Percentiles rank a stretch among this genome's conserved stretches.
Conservation (phyloP, 2,113 vertebrate species). For the Coptodon bakossiorum region DNA sequence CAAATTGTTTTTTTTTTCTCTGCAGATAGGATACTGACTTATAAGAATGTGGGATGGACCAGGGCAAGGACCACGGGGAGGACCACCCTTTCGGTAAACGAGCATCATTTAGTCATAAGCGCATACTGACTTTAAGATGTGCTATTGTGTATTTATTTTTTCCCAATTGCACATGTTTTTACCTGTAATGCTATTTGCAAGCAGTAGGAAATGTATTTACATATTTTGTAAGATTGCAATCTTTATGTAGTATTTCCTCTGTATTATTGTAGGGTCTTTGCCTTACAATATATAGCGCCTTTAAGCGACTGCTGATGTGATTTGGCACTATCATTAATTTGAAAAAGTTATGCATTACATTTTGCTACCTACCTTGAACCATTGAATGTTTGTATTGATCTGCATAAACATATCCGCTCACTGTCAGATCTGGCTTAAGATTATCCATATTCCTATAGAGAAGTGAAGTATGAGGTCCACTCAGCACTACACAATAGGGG, state of each 20-base stretch:
- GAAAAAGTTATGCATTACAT: neutral
- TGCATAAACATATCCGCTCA: neutral
- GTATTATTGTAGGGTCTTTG: neutral
- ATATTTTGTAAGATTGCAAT: neutral
- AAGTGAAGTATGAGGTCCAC: neutral
- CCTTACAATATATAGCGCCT: neutral
- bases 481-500: neutral
- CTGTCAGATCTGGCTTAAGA: neutral
- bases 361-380: neutral
- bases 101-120: neutral
- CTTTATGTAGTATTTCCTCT: neutral
- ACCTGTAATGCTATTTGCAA: neutral
- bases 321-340: neutral
- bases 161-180: neutral
- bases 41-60: slow-evolving; percentile 90
- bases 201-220: neutral
- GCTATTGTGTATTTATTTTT: neutral
- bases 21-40: neutral
- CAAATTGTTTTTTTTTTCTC: neutral
- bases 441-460: neutral
- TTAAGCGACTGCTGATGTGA: neutral
- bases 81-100: slow-evolving; percentile 86
- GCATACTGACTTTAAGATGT: neutral
- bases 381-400: neutral
- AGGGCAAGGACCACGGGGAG: slow-evolving; percentile 82